Conservation (phyloP, 2,888 invertebrate genomes). For the Conus canariensis region DNA sequence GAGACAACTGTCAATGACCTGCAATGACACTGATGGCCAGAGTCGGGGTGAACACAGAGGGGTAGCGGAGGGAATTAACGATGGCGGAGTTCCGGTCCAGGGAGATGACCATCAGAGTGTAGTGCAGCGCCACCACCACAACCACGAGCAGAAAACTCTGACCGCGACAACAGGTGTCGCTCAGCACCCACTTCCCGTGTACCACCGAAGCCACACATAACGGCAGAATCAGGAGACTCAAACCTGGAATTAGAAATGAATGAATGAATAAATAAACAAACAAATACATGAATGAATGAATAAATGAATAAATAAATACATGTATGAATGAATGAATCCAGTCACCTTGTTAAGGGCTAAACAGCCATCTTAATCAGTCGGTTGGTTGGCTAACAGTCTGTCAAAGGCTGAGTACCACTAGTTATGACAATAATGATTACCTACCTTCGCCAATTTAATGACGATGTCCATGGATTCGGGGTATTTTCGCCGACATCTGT, state of each 20-base stretch:
- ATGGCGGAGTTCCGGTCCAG: slow-evolving; percentile 67
- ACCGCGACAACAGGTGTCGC: slow-evolving; percentile 58
- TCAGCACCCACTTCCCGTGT: slow-evolving; percentile 52
- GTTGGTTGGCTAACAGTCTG: too few relatives aligned
- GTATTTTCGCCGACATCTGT: too few relatives aligned
- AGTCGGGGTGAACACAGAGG: slow-evolving; percentile 62
- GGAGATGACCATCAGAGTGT: slow-evolving; percentile 59
- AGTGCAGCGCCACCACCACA: slow-evolving; percentile 53
- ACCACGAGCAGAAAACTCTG: slow-evolving; percentile 61
- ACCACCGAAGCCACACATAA: slow-evolving; percentile 60
- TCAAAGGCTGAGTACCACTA: too few relatives aligned
- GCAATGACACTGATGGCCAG: slow-evolving; percentile 56
- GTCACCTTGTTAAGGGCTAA: too few relatives aligned
- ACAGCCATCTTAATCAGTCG: too few relatives aligned
- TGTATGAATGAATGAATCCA: too few relatives aligned
- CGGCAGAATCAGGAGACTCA: slow-evolving; percentile 60
- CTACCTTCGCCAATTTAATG: too few relatives aligned
- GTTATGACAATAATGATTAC: too few relatives aligned
- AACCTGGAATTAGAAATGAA: slow-evolving; percentile 48
- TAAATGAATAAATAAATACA: too few relatives aligned
- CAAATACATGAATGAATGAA: too few relatives aligned
- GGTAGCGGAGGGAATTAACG: slow-evolving; percentile 64
- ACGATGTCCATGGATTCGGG: too few relatives aligned
- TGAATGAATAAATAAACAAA: too few relatives aligned
- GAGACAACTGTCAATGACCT: background rate